A percentile compares a stretch with the other conserved stretches of the same genome.
Conservation (phyloP, 2,113 vertebrate species). For the Toxotes chatareus region DNA sequence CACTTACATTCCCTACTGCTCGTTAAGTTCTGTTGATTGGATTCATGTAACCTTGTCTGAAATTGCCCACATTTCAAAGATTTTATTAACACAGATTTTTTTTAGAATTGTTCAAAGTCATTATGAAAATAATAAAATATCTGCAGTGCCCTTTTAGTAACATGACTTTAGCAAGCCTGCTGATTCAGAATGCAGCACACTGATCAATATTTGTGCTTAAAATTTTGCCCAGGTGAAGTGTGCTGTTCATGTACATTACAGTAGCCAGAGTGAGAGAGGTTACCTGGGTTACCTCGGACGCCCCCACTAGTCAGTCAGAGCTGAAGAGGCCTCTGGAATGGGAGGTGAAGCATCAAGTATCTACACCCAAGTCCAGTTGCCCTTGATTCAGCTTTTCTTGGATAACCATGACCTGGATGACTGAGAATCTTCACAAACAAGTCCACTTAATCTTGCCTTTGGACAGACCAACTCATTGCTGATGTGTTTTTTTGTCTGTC, state of each 20-base stretch:
- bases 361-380: no score
- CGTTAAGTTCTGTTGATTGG: not conserved
- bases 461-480: constrained; percentile 34
- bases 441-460: constrained; percentile 26
- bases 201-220: not conserved
- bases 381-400: no score
- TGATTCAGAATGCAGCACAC: not conserved
- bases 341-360: no score
- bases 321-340: no score
- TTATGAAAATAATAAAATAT: not conserved
- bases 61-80: constrained; percentile 1
- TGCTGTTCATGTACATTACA: not conserved
- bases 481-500: constrained; percentile 47
- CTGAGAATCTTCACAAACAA: not conserved
- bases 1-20: not conserved
- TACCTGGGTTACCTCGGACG: no score
- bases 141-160: not conserved
- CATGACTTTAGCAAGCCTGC: not conserved
- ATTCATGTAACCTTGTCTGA: not conserved
- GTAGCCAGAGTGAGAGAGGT: constrained; percentile 3
- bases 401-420: no score
- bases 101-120: not conserved
- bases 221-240: not conserved
- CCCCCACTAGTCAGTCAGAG: no score
- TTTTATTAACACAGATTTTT: not conserved